Percentiles rank a stretch among this genome's conserved stretches.
phyloP scores from a whole-genome alignment of 2,113 vertebrate genomes.

The Motacilla tschutschensis region DNA sequence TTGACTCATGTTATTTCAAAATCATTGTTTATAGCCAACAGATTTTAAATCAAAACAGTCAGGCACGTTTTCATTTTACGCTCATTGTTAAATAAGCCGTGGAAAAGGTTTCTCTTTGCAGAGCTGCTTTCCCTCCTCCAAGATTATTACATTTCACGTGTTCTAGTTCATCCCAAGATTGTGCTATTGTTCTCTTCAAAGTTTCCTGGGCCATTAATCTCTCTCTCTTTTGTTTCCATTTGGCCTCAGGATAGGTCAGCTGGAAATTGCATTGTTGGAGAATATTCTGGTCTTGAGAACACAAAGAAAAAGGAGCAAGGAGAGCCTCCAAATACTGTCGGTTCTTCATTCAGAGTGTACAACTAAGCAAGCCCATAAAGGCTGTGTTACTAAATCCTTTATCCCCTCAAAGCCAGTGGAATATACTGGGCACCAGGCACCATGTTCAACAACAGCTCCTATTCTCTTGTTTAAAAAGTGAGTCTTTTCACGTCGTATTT shows the following conservation, averaged over 20 bases:
- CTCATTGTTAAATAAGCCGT: neutral
- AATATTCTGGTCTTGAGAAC: conserved; percentile 17
- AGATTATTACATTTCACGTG: neutral
- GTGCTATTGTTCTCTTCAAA: conserved; percentile 42
- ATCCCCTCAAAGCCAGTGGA: neutral
- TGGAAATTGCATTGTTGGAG: conserved; percentile 23
- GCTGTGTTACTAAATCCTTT: conserved; percentile 11
- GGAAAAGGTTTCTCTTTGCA: conserved; percentile 33
- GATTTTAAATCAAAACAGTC: conserved; percentile 35
- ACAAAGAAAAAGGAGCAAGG: neutral
- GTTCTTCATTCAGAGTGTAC: neutral
- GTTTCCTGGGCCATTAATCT: conserved; percentile 39
- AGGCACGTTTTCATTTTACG: neutral
- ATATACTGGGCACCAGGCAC: neutral
- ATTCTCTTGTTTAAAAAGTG: neutral
- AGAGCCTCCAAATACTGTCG: neutral
- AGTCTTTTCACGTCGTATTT: neutral
- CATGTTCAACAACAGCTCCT: neutral
- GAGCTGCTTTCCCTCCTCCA: neutral
- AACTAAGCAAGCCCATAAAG: neutral
- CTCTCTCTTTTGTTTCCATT: conserved; percentile 31
- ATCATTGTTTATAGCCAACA: conserved; percentile 25
- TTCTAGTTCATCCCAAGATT: conserved; percentile 33
- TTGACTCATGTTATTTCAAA: conserved; percentile 43
- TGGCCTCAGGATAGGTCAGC: conserved; percentile 47